Evolutionary conservation across 35 echinoderm and acorn worm genomes (phyloP), one percentile per base, ranked within the genome.

Genomic region (Heliocidaris tuberculata): DNA sequence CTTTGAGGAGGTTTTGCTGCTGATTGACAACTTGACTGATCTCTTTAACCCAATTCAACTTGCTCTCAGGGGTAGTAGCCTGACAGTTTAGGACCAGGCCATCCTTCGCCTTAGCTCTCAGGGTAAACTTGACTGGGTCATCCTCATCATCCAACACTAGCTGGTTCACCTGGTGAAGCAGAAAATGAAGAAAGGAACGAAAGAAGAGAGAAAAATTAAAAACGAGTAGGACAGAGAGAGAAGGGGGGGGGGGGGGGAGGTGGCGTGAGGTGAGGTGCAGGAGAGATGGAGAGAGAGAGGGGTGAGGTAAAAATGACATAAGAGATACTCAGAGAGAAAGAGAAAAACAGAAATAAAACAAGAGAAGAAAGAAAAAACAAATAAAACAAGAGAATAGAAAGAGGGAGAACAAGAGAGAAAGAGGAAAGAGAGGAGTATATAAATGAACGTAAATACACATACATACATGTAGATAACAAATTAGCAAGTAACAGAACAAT

Each of bases 1-100:
- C 98, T 99, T 96, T 97, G 1, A 99, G 95, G 88, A 99, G 96
- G 89, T 99, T 95, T 60, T 96, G 96, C 91, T 99, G 98, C 88
- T 97, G 95, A 31, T 96, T 94, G 13, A 97, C 56, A 13, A 97
- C 92, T 48, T 96, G 24, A 11, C 95, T 92, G 16, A 99, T 56
- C 89, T 99, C 95, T 50, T 95, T 93, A 7, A 97, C 88, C 98
- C 98, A 99, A 13, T 59, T 96, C 8, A 94, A 30, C 87, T 99
- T 99, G 29, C 94, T 90, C 61, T 97, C 98, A 17, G 96, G 92
- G 30, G 95, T 96, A 49, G 92, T 95, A 31, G 97, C 94, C 89
- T 99, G 98, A 27, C 96, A 88, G 17, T 96, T 59, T 27, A 99
- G 95, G 47, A 96, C 95, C 32, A 95, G 93, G 5, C 97, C 98